phyloP scores from a whole-genome alignment of 2,113 vertebrate genomes.

The Otolemur garnettii region DNA sequence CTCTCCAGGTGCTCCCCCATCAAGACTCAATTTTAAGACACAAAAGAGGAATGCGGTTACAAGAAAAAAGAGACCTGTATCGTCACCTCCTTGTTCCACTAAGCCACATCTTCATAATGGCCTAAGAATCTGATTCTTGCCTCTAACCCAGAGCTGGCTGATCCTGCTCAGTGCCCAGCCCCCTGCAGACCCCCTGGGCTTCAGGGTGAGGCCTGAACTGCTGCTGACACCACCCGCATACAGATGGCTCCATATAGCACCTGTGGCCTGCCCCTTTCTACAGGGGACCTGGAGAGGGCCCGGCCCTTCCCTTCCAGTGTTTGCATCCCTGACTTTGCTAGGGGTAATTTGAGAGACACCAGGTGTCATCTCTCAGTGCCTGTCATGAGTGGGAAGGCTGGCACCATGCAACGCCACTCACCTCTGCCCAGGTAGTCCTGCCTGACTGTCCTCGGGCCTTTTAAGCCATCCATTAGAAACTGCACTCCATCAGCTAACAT shows the following conservation, averaged over 20 bases:
- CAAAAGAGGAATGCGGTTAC: not conserved
- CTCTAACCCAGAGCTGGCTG: fast-evolving
- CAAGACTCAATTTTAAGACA: not conserved
- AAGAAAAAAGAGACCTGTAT: not conserved
- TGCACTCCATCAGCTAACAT: not conserved
- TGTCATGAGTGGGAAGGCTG: not conserved
- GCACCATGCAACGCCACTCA: not conserved
- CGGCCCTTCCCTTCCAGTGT: not conserved
- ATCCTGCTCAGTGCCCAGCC: fast-evolving
- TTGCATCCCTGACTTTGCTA: not conserved
- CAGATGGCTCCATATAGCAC: fast-evolving
- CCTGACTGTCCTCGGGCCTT: not conserved
- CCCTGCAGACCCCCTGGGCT: no score
- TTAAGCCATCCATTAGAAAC: conserved; percentile 34
- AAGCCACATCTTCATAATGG: not conserved
- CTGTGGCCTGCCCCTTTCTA: not conserved
- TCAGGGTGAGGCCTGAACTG: no score
- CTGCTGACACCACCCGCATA: fast-evolving
- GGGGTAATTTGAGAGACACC: fast-evolving
- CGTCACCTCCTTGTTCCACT: not conserved
- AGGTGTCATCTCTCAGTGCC: not conserved
- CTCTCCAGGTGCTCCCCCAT: not conserved
- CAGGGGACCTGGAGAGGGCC: not conserved
- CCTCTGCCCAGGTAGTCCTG: not conserved
- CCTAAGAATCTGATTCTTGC: not conserved